Evolutionary conservation across 2,113 vertebrate genomes (phyloP), one percentile per base, ranked within the genome.

Genomic region (Pyxicephalus adspersus): DNA sequence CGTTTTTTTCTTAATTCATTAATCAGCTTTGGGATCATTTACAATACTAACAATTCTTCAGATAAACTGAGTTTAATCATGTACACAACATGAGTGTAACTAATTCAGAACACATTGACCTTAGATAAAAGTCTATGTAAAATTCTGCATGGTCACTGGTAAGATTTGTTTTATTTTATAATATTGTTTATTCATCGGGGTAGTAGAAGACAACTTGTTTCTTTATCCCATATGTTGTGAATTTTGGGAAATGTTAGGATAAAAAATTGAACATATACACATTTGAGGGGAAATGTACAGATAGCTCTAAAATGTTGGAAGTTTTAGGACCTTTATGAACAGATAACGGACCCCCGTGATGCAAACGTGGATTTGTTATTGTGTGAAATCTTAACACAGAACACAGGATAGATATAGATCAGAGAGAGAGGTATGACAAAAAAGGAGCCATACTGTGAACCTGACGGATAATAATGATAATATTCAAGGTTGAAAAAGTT

Each of bases 161-260:
- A 13, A 15, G 64, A 71, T 28, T n/a, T 54, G 67, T 54, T 54
- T 71, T 54, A 71, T 52, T 71, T 54, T 25, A 68, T 50, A 17
- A 15, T 20, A 58, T n/a, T 18, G n/a, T 58, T 58, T 58, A 9
- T 58, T 58, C 2, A 22, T 64, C 22, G 7, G 25, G 9, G 22
- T 13, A 25, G 51, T 20, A 20, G 50, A 17, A 51, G 54, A 54
- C 50, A 54, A 54, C 29, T 71, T 54, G 67, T 29, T 71, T 71
- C 67, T 54, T 20, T 71, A 5, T 19, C 17, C 67, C 67, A 71
- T 71, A 54, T 71, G 67, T 71, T 71, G 67, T 54, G 25, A 71
- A 52, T 71, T 71, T 54, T 38, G 6, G 26, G 25, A 52, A 70
- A 52, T 54, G 16, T 54, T 19, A 68, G 18, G 66, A 7, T 17